Percentiles rank a stretch among this genome's conserved stretches.
phyloP scores from a whole-genome alignment of 2,113 vertebrate species.

The Notarius quadriscutis region DNA sequence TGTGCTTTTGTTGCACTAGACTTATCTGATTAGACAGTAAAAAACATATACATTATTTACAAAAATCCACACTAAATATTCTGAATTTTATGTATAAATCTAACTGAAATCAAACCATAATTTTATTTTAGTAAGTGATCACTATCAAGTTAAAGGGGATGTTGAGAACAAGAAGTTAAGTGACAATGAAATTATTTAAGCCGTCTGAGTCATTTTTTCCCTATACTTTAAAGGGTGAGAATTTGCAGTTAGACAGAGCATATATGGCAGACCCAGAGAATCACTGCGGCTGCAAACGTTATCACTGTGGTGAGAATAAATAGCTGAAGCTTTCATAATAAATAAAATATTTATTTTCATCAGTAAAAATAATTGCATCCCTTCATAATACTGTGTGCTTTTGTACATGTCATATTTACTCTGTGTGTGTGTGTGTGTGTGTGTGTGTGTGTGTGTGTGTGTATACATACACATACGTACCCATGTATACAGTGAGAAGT shows the following conservation, averaged over 20 bases:
- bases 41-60: not conserved
- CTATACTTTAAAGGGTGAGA: slow-evolving; percentile 81
- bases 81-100: not conserved
- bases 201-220: not conserved
- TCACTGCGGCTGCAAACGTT: slow-evolving; percentile 84
- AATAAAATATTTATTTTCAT: not conserved
- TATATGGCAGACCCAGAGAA: slow-evolving; percentile 81
- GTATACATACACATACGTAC: not conserved
- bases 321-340: not conserved
- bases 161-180: not conserved
- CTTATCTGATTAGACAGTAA: not conserved
- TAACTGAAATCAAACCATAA: not conserved
- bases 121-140: not conserved
- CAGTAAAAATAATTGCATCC: not conserved
- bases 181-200: not conserved
- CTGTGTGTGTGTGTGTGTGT: not conserved
- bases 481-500: slow-evolving; percentile 77
- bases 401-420: not conserved
- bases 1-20: not conserved
- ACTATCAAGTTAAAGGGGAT: not conserved
- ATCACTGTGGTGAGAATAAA: slow-evolving; percentile 84
- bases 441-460: not conserved
- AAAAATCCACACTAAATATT: not conserved
- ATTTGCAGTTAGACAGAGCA: slow-evolving; percentile 79
- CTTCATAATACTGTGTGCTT: not conserved